Evolutionary conservation across 2,797 vertebrate genomes (phyloP), one percentile per base, ranked within the genome.

Genomic region (Takifugu ocellatus): DNA sequence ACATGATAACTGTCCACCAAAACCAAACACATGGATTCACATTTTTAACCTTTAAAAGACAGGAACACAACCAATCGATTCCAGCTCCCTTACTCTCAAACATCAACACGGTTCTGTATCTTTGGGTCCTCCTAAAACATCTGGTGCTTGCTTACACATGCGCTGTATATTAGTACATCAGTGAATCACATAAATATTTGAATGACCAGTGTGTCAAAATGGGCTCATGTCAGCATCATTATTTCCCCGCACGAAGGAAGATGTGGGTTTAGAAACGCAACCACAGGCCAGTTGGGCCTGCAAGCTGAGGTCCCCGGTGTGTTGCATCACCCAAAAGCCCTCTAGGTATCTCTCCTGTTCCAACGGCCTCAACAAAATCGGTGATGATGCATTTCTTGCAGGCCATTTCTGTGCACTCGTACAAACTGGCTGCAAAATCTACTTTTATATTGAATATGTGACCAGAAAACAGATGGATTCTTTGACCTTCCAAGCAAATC

Each of bases 401-500:
- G 73, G 72, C 60, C 74, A 61, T 1, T 3, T 47, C 44, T 36
- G 54, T 49, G 58, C 59, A 21, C 62, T 12, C 49, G 27, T 73
- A 75, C 31, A 55, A 47, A 54, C 66, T 72, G 59, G 66, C 76
- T 63, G 69, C 71, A 79, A 70, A 82, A 77, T 59, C 62, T 60
- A 51, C 49, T 47, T 24, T 44, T 63, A 9, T 77, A 84, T 89
- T 71, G 81, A 82, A 77, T 84, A 84, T 86, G 74, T 84, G 84
- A 83, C 82, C 61, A 72, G 68, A 73, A 84, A 85, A 86, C 68
- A 48, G 71, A 89, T 86, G 80, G 72, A 70, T 70, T 67, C 29
- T 75, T 70, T 83, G 73, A 86, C 86, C 86, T 85, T 83, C 56
- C 57, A 80, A 75, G 73, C 58, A 72, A 74, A 83, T 75, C 66